These are phyloP conservation scores for Coturnix japonica DNA, from an alignment of 2,113 vertebrate species.

Conservation along the genomic window DNA sequence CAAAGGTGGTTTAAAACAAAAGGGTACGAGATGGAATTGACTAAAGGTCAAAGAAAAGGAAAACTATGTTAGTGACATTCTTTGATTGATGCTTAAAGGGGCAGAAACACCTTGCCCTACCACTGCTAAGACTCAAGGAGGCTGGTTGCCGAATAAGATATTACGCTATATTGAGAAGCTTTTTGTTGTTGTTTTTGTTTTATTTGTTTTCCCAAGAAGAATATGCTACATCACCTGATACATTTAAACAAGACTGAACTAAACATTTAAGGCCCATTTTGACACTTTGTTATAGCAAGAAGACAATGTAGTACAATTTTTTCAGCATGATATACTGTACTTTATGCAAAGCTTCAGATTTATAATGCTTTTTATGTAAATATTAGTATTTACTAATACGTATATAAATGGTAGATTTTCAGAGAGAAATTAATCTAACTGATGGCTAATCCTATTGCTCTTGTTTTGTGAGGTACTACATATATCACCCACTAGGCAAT, in stretches of 20 bases:
- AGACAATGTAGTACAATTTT: not conserved
- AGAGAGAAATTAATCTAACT: not conserved
- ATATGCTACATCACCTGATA: not conserved
- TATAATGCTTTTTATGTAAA: not conserved
- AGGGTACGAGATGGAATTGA: not conserved
- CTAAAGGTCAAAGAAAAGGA: not conserved
- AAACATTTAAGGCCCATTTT: not conserved
- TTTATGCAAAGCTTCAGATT: not conserved
- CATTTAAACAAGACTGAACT: not conserved
- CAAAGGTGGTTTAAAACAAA: not conserved
- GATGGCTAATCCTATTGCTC: not conserved
- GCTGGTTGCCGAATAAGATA: fast-evolving
- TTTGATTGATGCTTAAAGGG: not conserved
- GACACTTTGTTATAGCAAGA: not conserved
- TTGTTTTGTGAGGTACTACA: not conserved
- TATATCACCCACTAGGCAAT: not conserved
- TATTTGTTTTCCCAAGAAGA: not conserved
- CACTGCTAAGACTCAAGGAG: not conserved
- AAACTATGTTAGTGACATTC: not conserved
- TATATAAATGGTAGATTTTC: not conserved
- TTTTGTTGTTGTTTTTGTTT: not conserved
- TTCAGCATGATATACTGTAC: not conserved
- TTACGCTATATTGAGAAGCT: not conserved
- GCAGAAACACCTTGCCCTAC: not conserved
- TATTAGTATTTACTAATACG: not conserved